Evolutionary conservation across 1,140 invertebrate species (phyloP), one percentile per base, ranked within the genome.

Genomic region (Potamilus streckersoni): DNA sequence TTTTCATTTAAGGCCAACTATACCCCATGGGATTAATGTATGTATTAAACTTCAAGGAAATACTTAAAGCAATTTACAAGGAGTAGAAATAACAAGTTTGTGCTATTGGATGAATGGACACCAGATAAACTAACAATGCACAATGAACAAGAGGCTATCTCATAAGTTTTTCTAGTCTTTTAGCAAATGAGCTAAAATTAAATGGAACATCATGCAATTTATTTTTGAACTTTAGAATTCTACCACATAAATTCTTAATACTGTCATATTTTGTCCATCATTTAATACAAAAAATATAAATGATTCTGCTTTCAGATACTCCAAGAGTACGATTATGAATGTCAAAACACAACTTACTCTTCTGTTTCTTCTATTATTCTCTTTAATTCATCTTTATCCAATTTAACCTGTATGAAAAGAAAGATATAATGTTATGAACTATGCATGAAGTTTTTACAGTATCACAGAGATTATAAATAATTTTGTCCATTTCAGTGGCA

Each of bases 351-450:
- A 19, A 83, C 85, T 79, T 86, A 85, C 81, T 86, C 80, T 84
- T 86, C 85, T 16, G 94, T 94, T 80, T 95, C 89, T 82, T 93
- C 93, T 82, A 96, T 95, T 73, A 95, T 92, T 83, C 91, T 90
- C 84, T 93, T 92, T 31, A 96, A 89, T 85, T 94, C 93, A 69
- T 93, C 91, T 83, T 94, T 90, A 49, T 92, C 93, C 58, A 94
- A 82, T 87, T 94, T 90, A 63, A 94, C 90, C 93, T 94, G 70
- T 61, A 81, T 84, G 73, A 38, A 20, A 72, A 68, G 71, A 77
- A 17, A 78, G 60, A 94, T 82, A 87, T 94, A 90, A 62, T 93
- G n/a, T 62, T 71, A 81, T 55, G 27, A 57, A 49, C 20, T 4
- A 19, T n/a, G 20, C 61, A 49, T 67, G 23, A 15, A 20, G 23